Base-by-base conservation (phyloP, 1,140 invertebrate species). In the Tetramorium parvispinum region DNA sequence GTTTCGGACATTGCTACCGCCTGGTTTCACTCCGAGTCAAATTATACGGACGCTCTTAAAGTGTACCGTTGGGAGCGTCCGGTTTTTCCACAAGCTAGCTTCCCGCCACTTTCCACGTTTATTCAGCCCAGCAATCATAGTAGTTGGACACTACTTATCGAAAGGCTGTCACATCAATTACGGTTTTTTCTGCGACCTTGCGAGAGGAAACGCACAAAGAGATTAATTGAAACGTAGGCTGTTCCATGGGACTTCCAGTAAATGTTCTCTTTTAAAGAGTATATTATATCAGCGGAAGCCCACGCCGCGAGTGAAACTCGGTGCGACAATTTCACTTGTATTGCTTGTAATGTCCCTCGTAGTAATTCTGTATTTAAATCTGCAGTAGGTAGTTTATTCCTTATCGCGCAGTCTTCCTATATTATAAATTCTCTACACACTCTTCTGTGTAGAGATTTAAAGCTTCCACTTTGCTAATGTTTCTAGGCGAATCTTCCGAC, bases 1-100 rank as follows among this genome's bases (percentile, higher is more conserved):
- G 16, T 32, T 43, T 53, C 32, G 57, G 55, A 37, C 46, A 27
- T 49, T 49, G 59, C 86, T 63, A 73, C 46, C 66, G 59, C 43
- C 70, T 81, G 83, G 57, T 91, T 91, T 91, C 87, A 85, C 86
- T 85, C 43, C 59, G 18, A 70, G 76, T 79, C 66, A 79, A 90
- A 88, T 89, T 87, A 91, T 83, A 78, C 21, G 57, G 63, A 68
- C 40, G 24, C 16, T 11, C 57, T 32, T 68, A 43, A 78, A 79
- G 40, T 68, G 49, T 59, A 85, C 51, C 73, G 57, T 85, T 75
- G 71, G 55, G 21, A 46, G 51, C 71, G 55, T 73, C 78, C 59
- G 53, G 61, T 66, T 71, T 88, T 88, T 87, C 65, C 16, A n/a
- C 1, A 21, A 27, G 40, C 79, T n/a, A 16, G 53, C 40, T 61